These are phyloP conservation scores for Fukomys damarensis DNA, from an alignment of 2,113 vertebrate species.

Conservation along the genomic window DNA sequence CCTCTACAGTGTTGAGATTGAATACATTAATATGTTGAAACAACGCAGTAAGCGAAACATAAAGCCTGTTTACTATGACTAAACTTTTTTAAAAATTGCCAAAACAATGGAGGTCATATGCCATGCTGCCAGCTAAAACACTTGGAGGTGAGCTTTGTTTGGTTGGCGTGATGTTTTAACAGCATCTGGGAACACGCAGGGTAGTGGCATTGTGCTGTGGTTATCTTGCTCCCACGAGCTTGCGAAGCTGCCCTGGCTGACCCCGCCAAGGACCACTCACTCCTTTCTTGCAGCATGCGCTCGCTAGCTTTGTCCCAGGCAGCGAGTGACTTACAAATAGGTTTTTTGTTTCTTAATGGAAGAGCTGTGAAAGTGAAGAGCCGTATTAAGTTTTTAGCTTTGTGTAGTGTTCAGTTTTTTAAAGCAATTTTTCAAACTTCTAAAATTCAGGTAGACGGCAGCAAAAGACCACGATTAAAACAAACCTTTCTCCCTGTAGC, in stretches of 20 bases:
- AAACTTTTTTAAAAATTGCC: neutral
- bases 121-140: neutral
- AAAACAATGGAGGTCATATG: neutral
- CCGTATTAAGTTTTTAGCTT: neutral
- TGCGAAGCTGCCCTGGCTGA: neutral
- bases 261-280: neutral
- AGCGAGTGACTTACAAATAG: neutral
- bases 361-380: neutral
- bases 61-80: neutral
- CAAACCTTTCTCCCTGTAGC: conserved; percentile 81
- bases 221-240: neutral
- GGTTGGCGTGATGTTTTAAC: neutral
- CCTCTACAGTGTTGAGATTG: neutral
- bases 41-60: neutral
- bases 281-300: neutral
- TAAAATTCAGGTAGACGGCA: neutral
- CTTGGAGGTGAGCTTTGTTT: conserved; percentile 7
- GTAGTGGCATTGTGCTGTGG: neutral
- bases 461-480: neutral
- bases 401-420: neutral
- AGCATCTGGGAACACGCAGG: neutral
- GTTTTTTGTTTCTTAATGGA: neutral
- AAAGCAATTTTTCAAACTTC: neutral
- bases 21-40: neutral
- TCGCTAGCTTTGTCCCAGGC: neutral